Evolutionary conservation across 2,113 vertebrate species (phyloP).

Genomic region (Phyllostomus hastatus): DNA sequence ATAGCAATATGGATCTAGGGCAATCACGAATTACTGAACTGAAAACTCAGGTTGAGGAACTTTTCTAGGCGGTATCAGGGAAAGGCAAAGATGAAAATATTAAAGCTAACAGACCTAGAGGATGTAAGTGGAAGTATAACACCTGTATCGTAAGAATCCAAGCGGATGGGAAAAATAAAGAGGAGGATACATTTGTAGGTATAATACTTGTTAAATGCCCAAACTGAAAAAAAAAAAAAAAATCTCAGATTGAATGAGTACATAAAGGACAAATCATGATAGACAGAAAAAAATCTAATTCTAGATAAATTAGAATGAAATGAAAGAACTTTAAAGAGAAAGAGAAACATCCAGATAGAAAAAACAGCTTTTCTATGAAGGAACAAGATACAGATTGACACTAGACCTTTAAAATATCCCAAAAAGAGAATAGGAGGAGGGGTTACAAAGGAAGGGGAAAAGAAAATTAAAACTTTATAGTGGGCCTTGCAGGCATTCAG

Average conservation of each 20-base stretch:
- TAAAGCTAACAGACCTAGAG: neutral
- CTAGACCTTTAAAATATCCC: neutral
- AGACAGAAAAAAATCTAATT: neutral
- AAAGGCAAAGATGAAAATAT: neutral
- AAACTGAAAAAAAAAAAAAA: neutral
- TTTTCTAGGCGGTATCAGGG: neutral
- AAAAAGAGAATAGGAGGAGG: neutral
- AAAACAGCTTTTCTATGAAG: neutral
- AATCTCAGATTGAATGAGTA: neutral
- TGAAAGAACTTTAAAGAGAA: neutral
- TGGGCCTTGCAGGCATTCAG: neutral
- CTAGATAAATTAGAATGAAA: neutral
- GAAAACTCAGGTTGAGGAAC: neutral
- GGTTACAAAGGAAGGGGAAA: neutral
- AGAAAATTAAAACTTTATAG: neutral
- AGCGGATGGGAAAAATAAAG: neutral
- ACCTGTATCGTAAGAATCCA: neutral
- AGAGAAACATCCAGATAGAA: neutral
- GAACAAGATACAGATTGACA: neutral
- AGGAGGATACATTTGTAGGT: neutral
- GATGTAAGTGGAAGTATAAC: neutral
- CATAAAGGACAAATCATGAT: neutral
- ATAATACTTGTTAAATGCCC: neutral
- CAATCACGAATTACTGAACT: neutral
- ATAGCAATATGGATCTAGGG: neutral